Base-by-base conservation (phyloP, 2,797 vertebrate species). In the Dryobates pubescens region DNA sequence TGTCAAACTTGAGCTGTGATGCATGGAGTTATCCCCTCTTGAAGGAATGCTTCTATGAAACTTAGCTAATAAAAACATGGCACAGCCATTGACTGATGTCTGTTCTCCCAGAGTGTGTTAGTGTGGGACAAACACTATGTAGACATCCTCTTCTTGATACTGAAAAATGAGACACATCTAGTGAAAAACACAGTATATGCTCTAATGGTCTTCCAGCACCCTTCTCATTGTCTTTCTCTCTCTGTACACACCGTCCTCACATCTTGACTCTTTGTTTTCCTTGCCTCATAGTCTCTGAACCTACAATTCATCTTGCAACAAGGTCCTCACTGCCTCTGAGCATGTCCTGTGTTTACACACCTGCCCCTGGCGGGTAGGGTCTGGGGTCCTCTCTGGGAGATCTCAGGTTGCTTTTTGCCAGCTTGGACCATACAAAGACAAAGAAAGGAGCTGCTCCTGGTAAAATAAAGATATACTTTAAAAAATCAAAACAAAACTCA, bases 1-100 rank as follows among this genome's bases (percentile, higher is more conserved):
- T 90, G 92, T 90, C 88, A 95, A 95, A 90, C 70, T 63, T 82
- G 65, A 89, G 63, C 72, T 76, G 75, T 88, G 89, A 86, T 96
- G 87, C 85, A 56, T 67, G 43, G 56, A 87, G 51, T 84, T 89
- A 93, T 84, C 89, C 82, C 86, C 80, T 63, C 63, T 86, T 84
- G 79, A 67, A 87, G n/a, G 65, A 72, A 89, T 79, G 57, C 67
- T 72, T 90, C 73, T 72, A n/a, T 86, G 70, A 72, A 93, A 86
- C 45, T 83, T 74, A 68, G 72, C 82, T 94, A 90, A 91, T 96
- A 76, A 96, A 94, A 92, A 80, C 1, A 7, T 75, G 68, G 38
- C 85, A 71, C 63, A 86, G 71, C 29, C 1, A 0, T 29, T 93
- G 88, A 93, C 77, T 92, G 92, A 86, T 95, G 79, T 59, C 80